Evolutionary conservation across 2,113 vertebrate genomes (phyloP).

Genomic region (Cyanoramphus novaezelandiae): DNA sequence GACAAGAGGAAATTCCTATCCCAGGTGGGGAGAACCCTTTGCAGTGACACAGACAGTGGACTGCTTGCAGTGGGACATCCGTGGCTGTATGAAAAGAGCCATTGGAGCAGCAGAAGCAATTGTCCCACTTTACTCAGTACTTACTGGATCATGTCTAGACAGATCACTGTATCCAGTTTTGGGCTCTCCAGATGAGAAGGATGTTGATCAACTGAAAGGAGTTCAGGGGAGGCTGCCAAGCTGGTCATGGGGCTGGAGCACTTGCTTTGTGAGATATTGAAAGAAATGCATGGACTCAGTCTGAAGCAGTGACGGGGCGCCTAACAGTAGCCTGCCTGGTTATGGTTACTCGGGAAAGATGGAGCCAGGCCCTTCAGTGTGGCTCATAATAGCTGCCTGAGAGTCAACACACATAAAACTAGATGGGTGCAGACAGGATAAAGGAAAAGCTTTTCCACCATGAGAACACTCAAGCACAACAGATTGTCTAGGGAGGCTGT

Average conservation of each 20-base stretch:
- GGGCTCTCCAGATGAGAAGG: background rate
- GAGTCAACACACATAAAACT: background rate
- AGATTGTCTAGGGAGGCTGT: background rate
- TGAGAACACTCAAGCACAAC: background rate
- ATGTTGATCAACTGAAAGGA: background rate
- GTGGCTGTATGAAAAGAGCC: background rate
- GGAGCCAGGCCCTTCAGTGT: background rate
- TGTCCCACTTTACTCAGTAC: background rate
- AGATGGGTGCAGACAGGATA: background rate
- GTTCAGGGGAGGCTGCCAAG: background rate
- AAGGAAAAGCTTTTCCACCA: background rate
- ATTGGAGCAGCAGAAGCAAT: rapidly evolving
- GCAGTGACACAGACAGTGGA: background rate
- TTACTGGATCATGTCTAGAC: background rate
- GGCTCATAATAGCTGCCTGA: background rate
- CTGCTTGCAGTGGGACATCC: background rate
- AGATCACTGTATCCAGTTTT: background rate
- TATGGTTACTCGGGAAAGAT: background rate
- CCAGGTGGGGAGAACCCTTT: background rate
- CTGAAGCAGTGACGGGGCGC: background rate
- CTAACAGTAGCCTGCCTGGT: background rate
- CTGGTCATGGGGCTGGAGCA: background rate
- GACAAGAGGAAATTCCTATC: background rate
- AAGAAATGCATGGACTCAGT: background rate
- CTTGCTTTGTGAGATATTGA: background rate